These are phyloP conservation scores for Lordiphosa stackelbergi DNA, from an alignment of 1,140 invertebrate species.

Conservation along the genomic window DNA sequence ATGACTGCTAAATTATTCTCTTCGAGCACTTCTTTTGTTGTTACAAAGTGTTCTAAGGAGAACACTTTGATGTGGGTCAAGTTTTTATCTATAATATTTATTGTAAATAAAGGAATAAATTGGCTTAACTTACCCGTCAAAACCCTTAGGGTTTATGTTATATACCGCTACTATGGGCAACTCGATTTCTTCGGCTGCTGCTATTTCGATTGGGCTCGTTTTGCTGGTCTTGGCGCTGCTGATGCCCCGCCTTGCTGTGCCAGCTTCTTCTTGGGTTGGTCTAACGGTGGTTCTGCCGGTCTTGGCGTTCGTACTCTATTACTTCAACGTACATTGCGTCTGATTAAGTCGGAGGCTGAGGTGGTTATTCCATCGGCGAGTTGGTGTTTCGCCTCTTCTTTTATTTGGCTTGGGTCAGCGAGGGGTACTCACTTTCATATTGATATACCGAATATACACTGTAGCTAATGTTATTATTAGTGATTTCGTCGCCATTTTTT, in stretches of 20 bases:
- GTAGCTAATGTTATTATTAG: too few species aligned
- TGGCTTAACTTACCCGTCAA: slow-evolving; percentile 3
- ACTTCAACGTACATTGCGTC: neutral
- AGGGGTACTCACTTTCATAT: too few species aligned
- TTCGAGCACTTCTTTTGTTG: too few species aligned
- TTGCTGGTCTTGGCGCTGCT: neutral
- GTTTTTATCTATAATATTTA: slow-evolving; percentile 5
- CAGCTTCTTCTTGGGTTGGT: neutral
- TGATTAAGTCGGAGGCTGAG: too few species aligned
- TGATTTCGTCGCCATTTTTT: too few species aligned
- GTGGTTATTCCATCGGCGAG: too few species aligned
- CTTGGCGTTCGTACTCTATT: neutral
- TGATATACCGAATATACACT: too few species aligned
- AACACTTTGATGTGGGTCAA: neutral
- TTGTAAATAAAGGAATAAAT: neutral
- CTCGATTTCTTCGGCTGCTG: neutral
- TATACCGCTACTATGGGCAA: neutral
- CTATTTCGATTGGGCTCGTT: neutral
- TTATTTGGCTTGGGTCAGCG: too few species aligned
- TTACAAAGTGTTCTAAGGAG: too few species aligned
- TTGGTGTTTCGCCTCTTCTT: too few species aligned
- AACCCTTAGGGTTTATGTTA: neutral
- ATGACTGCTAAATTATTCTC: too few species aligned
- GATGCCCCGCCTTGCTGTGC: neutral
- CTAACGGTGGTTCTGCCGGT: too few species aligned